Conservation (phyloP, 2,113 vertebrate genomes). For the Cyphomyrus discorhynchus region DNA sequence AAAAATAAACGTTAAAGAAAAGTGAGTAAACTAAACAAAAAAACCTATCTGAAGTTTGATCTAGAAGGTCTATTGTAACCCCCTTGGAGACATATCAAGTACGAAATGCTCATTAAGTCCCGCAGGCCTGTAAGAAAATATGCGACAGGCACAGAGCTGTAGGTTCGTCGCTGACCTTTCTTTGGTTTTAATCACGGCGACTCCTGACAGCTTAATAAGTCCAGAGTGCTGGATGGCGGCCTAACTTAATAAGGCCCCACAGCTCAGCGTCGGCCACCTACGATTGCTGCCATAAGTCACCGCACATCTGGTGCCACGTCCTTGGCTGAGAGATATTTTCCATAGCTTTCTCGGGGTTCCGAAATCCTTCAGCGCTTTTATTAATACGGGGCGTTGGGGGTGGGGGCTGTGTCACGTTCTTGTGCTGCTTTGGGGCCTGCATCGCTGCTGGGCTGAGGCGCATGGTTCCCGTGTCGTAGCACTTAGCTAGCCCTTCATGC, state of each 20-base stretch:
- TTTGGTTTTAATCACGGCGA: slow-evolving; percentile 98
- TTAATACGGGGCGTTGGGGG: slow-evolving; percentile 71
- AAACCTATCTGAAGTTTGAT: neutral
- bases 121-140: slow-evolving; percentile 81
- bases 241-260: slow-evolving; percentile 92
- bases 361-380: slow-evolving; percentile 68
- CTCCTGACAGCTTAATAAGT: slow-evolving; percentile 97
- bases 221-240: slow-evolving; percentile 91
- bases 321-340: slow-evolving; percentile 92
- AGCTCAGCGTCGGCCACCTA: slow-evolving; percentile 83
- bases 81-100: slow-evolving; percentile 23
- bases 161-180: slow-evolving; percentile 88
- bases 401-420: slow-evolving; percentile 54
- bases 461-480: neutral
- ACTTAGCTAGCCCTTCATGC: neutral
- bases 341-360: slow-evolving; percentile 79
- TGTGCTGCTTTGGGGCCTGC: neutral
- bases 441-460: neutral
- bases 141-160: slow-evolving; percentile 74
- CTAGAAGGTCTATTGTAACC: neutral
- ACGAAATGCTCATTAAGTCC: slow-evolving; percentile 79
- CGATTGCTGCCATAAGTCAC: slow-evolving; percentile 98
- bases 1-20: neutral
- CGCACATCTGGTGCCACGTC: slow-evolving; percentile 86
- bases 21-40: neutral